phyloP scores from a whole-genome alignment of 2,797 vertebrate species.

The Fundulus diaphanus region DNA sequence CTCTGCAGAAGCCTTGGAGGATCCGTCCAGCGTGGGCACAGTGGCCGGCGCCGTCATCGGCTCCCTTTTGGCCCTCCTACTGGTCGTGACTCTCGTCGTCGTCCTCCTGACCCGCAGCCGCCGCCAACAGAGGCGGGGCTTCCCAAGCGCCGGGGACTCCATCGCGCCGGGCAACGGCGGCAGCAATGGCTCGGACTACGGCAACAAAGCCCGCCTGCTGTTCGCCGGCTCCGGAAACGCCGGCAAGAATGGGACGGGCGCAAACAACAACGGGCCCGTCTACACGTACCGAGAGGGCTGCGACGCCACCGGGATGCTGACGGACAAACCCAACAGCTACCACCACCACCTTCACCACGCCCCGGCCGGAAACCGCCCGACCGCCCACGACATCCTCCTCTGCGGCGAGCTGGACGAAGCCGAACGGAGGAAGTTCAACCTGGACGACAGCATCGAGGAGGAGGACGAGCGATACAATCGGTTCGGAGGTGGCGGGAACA shows the following conservation, averaged over 20 bases:
- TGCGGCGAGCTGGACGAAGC: conserved; percentile 73
- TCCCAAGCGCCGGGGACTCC: conserved; percentile 71
- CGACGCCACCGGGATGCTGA: conserved; percentile 76
- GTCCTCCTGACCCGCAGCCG: conserved; percentile 82
- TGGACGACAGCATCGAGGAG: conserved; percentile 81
- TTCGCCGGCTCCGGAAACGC: conserved; percentile 66
- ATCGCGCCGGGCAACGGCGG: conserved; percentile 58
- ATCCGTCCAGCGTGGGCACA: conserved; percentile 79
- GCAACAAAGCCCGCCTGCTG: conserved; percentile 83
- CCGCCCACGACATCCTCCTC: conserved; percentile 77
- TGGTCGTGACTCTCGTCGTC: conserved; percentile 81
- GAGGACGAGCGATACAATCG: conserved; percentile 79
- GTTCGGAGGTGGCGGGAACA: conserved; percentile 63
- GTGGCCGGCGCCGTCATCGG: conserved; percentile 87
- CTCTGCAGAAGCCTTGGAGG: conserved; percentile 80
- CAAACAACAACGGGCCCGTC: conserved; percentile 78
- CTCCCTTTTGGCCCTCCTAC: conserved; percentile 84
- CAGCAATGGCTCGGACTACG: conserved; percentile 70
- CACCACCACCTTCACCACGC: conserved; percentile 63
- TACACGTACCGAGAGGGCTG: conserved; percentile 83
- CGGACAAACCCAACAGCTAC: conserved; percentile 73
- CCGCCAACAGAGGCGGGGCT: conserved; percentile 70
- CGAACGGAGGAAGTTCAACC: conserved; percentile 79
- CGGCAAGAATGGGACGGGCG: conserved; percentile 71
- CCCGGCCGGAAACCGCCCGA: conserved; percentile 25